Base-by-base conservation (phyloP, 2,888 invertebrate species). In the Trilocha varians region DNA sequence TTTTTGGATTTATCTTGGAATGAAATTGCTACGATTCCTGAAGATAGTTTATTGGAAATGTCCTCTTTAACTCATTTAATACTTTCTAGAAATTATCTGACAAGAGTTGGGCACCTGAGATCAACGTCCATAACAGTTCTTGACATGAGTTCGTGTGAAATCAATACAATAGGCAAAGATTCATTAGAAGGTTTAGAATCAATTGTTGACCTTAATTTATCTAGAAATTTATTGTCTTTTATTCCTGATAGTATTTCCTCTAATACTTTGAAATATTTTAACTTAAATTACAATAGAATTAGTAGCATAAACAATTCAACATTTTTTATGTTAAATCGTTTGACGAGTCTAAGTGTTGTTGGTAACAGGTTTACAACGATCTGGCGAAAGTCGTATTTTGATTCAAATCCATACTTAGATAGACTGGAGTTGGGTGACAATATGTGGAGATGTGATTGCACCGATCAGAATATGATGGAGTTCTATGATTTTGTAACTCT, bases 361-460 rank as follows among this genome's bases (percentile, higher is more conserved):
- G 92, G 91, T 32, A 93, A 94, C 63, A 87, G 91, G 44, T 84
- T 93, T 50, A 91, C 90, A 0, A 88, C 87, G 39, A 87, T 89
- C 32, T 88, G 92, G 70, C 82, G 78, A 32, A 78, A 82, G 5
- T 74, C 79, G 1, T 88, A 87, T 58, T 93, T 93, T 57, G 80
- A 84, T 0, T 78, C 80, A 2, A 91, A 91, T 65, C 74, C 80
- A 8, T 87, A 87, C 48, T 70, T 91, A 36, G 79, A 85, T 45
- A 78, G 80, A 41, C 66, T 93, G n/a, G 84, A 88, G 59, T 62
- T 93, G 36, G 86, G 87, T 13, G 92, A 93, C 57, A 94, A 94
- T 67, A 91, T 91, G 50, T 94, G 93, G 93, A 84, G 90, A 45
- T 94, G 94, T 63, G 90, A 92, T 48, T 94, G 94, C 57, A 53